A percentile compares a stretch with the other conserved stretches of the same genome.
Evolutionary conservation across 2,888 invertebrate species (phyloP).

Genomic region (Drosophila borborema): DNA sequence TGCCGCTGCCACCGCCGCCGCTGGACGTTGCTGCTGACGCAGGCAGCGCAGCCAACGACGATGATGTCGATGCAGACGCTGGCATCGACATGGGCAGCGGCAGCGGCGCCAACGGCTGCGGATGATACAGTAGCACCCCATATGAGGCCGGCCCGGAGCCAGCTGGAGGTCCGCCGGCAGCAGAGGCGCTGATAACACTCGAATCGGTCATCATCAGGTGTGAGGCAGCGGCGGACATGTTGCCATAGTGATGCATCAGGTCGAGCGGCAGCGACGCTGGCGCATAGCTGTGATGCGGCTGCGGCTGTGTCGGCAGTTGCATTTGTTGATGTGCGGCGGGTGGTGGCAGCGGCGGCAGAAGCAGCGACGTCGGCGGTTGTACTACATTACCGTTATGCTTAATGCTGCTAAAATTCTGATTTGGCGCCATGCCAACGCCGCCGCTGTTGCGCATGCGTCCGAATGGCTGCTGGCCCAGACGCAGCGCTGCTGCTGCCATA

Average conservation of each 20-base stretch:
- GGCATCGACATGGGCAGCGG: conserved; percentile 54
- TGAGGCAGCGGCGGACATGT: conserved; percentile 80
- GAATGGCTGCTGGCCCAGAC: conserved; percentile 39
- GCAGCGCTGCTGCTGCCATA: conserved; percentile 38
- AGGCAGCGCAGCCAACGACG: conserved; percentile 39
- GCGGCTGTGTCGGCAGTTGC: conserved; percentile 43
- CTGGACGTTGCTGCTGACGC: conserved; percentile 35
- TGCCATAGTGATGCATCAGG: conserved; percentile 76
- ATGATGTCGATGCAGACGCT: conserved; percentile 49
- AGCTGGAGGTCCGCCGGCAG: conserved; percentile 72
- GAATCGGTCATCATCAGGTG: conserved; percentile 85
- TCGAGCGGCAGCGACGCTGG: conserved; percentile 84
- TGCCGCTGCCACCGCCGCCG: conserved; percentile 16
- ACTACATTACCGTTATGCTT: conserved; percentile 52
- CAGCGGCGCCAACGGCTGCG: conserved; percentile 66
- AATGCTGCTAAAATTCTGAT: conserved; percentile 63
- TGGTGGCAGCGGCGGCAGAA: conserved; percentile 41
- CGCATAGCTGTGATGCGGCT: conserved; percentile 82
- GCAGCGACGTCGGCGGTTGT: conserved; percentile 55
- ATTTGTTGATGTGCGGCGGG: conserved; percentile 62
- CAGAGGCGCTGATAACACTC: conserved; percentile 83
- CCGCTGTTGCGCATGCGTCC: conserved; percentile 57
- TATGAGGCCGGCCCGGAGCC: conserved; percentile 68
- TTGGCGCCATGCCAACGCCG: conserved; percentile 23
- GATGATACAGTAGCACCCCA: conserved; percentile 67